A percentile compares a stretch with the other conserved stretches of the same genome.
phyloP scores from a whole-genome alignment of 2,113 vertebrate species.

The Leucosticte australis region DNA sequence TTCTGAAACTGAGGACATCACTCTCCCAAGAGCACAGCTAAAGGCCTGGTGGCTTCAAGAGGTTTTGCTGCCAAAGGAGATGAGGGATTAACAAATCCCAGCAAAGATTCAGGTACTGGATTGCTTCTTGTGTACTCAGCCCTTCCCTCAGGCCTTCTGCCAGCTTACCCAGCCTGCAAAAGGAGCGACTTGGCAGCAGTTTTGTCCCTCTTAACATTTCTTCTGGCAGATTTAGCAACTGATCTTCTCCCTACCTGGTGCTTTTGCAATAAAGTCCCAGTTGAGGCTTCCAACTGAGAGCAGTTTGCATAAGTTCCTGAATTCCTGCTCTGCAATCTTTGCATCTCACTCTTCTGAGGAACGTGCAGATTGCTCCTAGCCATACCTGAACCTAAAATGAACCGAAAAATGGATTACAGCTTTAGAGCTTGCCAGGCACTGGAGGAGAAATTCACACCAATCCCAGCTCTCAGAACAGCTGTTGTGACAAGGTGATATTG shows the following conservation, averaged over 20 bases:
- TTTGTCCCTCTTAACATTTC: conserved; percentile 52
- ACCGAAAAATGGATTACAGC: conserved; percentile 64
- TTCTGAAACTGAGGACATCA: not conserved
- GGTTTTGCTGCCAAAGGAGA: not conserved
- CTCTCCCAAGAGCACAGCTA: not conserved
- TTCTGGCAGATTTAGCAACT: conserved; percentile 58
- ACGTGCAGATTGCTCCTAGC: conserved; percentile 59
- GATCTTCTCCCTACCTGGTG: conserved; percentile 30
- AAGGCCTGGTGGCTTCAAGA: not conserved
- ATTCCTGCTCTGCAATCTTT: conserved; percentile 35
- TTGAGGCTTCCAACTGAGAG: conserved; percentile 53
- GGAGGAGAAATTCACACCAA: conserved; percentile 59
- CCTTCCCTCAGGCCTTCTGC: not conserved
- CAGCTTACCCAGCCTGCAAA: not conserved
- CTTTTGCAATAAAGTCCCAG: conserved; percentile 52
- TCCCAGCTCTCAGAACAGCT: conserved; percentile 69
- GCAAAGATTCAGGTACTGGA: not conserved
- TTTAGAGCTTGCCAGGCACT: conserved; percentile 57
- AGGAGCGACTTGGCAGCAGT: not conserved
- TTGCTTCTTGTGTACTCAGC: not conserved
- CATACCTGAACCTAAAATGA: conserved; percentile 77
- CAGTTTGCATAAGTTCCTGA: conserved; percentile 51
- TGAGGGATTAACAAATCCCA: not conserved
- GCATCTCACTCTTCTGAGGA: conserved; percentile 19
- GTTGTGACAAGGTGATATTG: conserved; percentile 73